Base-by-base conservation (phyloP, 2,113 vertebrate species). In the Pelecanoides urinatrix region DNA sequence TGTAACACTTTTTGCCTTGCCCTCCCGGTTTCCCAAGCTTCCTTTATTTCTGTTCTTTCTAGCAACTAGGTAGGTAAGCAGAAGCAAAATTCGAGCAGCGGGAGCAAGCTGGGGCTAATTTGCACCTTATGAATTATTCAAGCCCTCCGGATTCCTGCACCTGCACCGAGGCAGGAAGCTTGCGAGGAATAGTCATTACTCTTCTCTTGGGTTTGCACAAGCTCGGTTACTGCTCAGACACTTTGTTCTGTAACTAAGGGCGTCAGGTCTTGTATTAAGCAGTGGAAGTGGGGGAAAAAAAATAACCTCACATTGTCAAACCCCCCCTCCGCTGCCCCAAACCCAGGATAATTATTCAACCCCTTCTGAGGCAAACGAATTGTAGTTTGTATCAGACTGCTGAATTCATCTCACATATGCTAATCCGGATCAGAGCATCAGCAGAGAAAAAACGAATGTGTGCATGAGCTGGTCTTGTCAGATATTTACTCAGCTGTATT, bases 101-200 rank as follows among this genome's bases (percentile, higher is more conserved):
- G 94, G 96, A 96, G 88, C 92, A 97, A 96, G 95, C 94, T 90
- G 87, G 42, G 71, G 86, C 94, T 98, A 92, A 98, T 98, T 97
- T 98, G 97, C 97, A 98, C 97, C 65, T 87, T 92, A 98, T 98
- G 96, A 96, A 98, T 98, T 98, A 98, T 98, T 98, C 98, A 98
- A 92, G 92, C 47, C 9, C 96, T 97, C 95, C 97, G 94, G 97
- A 97, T 97, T 98, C 93, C 95, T 97, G 98, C 98, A 98, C 98
- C 98, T 98, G 98, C 98, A 98, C 92, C 11, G 11, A 97, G 95
- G 97, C 98, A 98, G 97, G 97, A 98, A 97, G 97, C 97, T 97
- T 92, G 88, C 4, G 13, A 95, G 96, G 86, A 96, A 93, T 49
- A 90, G 93, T 97, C 97, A 97, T 97, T 96, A 96, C 96, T 96